phyloP scores from a whole-genome alignment of 2,113 vertebrate genomes.

The Tachycineta bicolor region DNA sequence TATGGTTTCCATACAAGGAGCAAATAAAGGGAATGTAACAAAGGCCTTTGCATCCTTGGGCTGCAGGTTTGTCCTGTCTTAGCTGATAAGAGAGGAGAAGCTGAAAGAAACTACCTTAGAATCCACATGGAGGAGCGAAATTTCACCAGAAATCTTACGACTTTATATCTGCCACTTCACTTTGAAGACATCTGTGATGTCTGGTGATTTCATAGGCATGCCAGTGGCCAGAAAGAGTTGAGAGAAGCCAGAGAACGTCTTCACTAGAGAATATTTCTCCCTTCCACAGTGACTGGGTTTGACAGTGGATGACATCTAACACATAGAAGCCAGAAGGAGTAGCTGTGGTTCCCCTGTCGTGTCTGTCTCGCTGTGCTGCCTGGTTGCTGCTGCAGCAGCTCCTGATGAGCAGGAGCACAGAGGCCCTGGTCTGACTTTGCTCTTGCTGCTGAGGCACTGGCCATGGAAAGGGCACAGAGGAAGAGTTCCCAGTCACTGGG shows the following conservation, averaged over 20 bases:
- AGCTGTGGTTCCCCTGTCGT: background rate
- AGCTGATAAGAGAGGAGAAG: background rate
- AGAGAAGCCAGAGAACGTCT: background rate
- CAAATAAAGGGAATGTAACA: background rate
- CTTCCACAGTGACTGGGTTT: background rate
- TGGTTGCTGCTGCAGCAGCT: background rate
- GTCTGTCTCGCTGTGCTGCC: background rate
- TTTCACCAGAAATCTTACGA: accelerated
- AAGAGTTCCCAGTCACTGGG: background rate
- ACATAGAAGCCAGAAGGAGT: background rate
- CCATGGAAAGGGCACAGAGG: background rate
- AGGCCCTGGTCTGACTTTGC: background rate
- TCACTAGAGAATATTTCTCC: background rate
- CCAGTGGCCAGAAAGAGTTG: background rate
- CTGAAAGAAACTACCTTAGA: background rate
- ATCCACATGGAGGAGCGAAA: background rate
- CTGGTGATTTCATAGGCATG: background rate
- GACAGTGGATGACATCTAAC: background rate
- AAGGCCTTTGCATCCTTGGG: background rate
- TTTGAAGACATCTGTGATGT: background rate
- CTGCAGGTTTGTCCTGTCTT: background rate
- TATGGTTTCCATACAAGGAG: background rate
- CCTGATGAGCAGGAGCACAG: background rate
- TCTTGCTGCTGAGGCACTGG: background rate
- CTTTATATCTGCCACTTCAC: background rate